phyloP scores from a whole-genome alignment of 2,888 invertebrate species.

The Sinohyriopsis cumingii region DNA sequence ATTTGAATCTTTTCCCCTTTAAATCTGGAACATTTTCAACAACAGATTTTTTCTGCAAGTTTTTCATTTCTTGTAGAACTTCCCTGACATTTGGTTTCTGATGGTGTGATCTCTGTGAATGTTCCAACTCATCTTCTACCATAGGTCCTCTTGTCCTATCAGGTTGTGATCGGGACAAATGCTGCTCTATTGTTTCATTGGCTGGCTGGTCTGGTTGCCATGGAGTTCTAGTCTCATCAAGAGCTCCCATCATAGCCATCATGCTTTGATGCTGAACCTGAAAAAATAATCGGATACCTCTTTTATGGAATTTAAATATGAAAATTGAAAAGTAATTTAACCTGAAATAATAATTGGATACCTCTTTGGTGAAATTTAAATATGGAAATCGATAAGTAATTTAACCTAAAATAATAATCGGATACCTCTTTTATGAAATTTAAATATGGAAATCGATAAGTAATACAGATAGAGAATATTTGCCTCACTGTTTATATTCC shows the following conservation, averaged over 20 bases:
- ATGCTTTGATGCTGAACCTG: conserved; percentile 66
- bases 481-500: neutral
- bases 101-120: conserved; percentile 8
- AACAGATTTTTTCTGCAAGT: conserved; percentile 36
- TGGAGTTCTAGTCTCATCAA: conserved; percentile 35
- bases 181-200: conserved; percentile 14
- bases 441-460: neutral
- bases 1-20: conserved; percentile 5
- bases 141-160: conserved; percentile 7
- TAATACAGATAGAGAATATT: neutral
- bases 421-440: neutral
- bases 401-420: conserved; percentile 46
- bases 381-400: no score
- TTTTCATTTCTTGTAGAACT: conserved; percentile 49
- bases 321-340: no score
- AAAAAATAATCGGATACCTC: conserved; percentile 6
- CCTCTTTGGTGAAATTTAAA: neutral
- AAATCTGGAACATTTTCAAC: conserved; percentile 13
- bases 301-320: neutral
- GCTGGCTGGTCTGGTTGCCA: conserved; percentile 11
- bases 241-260: conserved; percentile 66
- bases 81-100: conserved; percentile 35
- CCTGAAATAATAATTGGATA: conserved; percentile 38
- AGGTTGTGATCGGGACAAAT: conserved; percentile 7
- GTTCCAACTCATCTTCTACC: neutral